Conservation (phyloP, 2,113 vertebrate genomes). For the Neoarius graeffei region DNA sequence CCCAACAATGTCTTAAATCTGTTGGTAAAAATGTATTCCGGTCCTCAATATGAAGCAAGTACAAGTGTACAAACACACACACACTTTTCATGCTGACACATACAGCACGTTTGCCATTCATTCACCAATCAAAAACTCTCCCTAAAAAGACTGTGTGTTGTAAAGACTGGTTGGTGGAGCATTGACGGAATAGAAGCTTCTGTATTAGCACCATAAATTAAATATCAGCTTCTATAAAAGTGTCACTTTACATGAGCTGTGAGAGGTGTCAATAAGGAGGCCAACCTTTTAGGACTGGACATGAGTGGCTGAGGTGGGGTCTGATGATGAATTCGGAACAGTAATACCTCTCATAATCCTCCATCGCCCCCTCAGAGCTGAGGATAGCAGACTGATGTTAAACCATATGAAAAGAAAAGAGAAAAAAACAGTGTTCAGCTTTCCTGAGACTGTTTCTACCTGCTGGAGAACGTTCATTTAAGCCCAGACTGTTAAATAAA, state of each 20-base stretch:
- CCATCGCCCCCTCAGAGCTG: constrained; percentile 18
- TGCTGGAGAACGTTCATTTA: constrained; percentile 1
- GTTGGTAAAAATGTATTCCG: too few species aligned
- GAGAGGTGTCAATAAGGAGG: constrained; percentile 53
- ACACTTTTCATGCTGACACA: constrained; percentile 59
- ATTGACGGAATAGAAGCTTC: constrained; percentile 38
- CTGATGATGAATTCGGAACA: constrained; percentile 44
- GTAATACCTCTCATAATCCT: constrained; percentile 6
- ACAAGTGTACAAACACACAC: constrained; percentile 65
- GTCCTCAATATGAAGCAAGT: constrained; percentile 29
- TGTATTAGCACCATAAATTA: constrained; percentile 57
- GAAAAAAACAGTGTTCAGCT: neutral
- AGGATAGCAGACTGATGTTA: constrained; percentile 36
- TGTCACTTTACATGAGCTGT: constrained; percentile 55
- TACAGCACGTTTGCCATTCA: constrained; percentile 62
- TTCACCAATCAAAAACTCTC: constrained; percentile 40
- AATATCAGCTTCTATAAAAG: constrained; percentile 55
- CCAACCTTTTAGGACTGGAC: constrained; percentile 51
- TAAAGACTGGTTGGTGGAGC: constrained; percentile 23
- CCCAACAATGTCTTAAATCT: too few species aligned
- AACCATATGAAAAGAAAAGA: constrained; percentile 47
- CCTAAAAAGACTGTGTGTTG: neutral
- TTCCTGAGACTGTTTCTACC: neutral
- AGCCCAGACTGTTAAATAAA: too few species aligned
- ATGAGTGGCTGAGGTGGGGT: neutral